phyloP scores from a whole-genome alignment of 2,888 invertebrate species.

The Andrena bicolor region DNA sequence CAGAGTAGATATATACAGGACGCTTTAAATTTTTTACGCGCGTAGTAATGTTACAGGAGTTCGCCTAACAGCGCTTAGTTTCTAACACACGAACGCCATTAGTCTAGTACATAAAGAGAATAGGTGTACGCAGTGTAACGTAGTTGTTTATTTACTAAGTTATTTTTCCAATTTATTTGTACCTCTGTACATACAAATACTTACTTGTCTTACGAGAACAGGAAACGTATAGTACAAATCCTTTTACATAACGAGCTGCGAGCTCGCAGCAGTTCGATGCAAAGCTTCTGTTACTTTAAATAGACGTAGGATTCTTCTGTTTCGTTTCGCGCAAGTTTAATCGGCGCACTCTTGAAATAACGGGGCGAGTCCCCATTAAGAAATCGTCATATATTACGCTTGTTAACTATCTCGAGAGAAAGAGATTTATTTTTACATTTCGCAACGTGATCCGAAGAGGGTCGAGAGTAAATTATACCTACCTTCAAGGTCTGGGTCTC shows the following conservation, averaged over 20 bases:
- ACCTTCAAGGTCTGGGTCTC: not conserved
- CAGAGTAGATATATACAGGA: slow-evolving; percentile 16
- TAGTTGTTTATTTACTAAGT: not conserved
- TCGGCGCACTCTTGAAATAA: not conserved
- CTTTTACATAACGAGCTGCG: not conserved
- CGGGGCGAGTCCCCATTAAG: not conserved
- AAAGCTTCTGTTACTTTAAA: not conserved
- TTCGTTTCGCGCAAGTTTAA: not conserved
- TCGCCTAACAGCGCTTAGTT: slow-evolving; percentile 4
- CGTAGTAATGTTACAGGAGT: slow-evolving; percentile 6
- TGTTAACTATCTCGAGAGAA: slow-evolving; percentile 15
- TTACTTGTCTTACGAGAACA: not conserved
- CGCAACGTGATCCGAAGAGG: not conserved
- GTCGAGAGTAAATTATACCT: slow-evolving; percentile 1
- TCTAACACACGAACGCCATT: not conserved
- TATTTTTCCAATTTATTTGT: slow-evolving; percentile 21
- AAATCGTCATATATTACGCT: not conserved
- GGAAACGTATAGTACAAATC: slow-evolving; percentile 4
- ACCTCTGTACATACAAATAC: not conserved
- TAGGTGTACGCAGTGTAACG: not conserved
- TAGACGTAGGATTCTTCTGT: not conserved
- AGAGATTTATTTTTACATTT: slow-evolving; percentile 32
- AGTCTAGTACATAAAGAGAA: slow-evolving; percentile 4
- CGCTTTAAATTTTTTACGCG: slow-evolving; percentile 26
- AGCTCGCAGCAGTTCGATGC: not conserved